Percentiles rank a stretch among this genome's conserved stretches.
phyloP scores from a whole-genome alignment of 2,888 invertebrate genomes.

The Hirtodrosophila alboralis region DNA sequence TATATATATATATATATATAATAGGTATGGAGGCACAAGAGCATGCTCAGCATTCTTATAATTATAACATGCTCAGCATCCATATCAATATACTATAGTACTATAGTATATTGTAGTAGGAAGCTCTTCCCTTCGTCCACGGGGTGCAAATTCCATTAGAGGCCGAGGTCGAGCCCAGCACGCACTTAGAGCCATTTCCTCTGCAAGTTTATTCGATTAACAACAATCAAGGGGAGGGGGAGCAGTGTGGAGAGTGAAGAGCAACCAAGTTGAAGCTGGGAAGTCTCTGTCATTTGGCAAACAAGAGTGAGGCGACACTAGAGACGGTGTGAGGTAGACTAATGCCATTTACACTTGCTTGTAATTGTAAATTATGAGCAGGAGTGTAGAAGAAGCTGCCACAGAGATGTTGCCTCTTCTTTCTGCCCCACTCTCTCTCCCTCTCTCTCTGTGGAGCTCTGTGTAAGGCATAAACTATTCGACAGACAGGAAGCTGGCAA shows the following conservation, averaged over 20 bases:
- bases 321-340: conserved; percentile 1
- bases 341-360: conserved; percentile 67
- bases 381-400: conserved; percentile 13
- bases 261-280: conserved; percentile 5
- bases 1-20: too few species aligned
- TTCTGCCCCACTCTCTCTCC: background rate
- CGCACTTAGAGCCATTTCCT: conserved; percentile 73
- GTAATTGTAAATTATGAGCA: conserved; percentile 71
- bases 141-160: conserved; percentile 75
- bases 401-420: too few species aligned
- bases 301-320: too few species aligned
- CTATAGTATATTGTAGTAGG: too few species aligned
- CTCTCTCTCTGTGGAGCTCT: too few species aligned
- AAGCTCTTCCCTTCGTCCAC: conserved; percentile 21
- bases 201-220: conserved; percentile 77
- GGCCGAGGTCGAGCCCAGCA: conserved; percentile 55
- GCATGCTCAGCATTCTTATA: conserved; percentile 74
- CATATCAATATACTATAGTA: conserved; percentile 73
- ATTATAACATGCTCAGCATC: conserved; percentile 72
- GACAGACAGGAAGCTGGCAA: conserved; percentile 5
- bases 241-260: conserved; percentile 8
- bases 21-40: conserved; percentile 25
- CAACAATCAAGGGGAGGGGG: conserved; percentile 56
- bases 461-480: conserved; percentile 15
- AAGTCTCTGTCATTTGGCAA: conserved; percentile 18